Evolutionary conservation across 2,113 vertebrate genomes (phyloP), one percentile per base, ranked within the genome.

Genomic region (Plotosus lineatus): DNA sequence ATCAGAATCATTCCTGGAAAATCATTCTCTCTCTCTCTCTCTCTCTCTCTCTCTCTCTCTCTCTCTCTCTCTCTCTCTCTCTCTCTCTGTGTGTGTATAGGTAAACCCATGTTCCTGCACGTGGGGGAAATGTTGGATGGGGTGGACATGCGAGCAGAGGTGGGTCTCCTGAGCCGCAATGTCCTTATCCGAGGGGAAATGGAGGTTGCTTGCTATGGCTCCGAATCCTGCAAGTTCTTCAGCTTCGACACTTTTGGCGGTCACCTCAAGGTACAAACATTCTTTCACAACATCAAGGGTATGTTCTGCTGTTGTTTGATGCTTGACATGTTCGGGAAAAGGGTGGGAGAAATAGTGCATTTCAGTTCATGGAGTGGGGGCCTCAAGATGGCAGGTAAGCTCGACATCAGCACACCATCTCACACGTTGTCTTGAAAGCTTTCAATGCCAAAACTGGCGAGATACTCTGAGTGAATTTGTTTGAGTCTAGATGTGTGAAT

Each of bases 241-340:
- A 84, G 91, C 87, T 99, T 99, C 0, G 98, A 99, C 86, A 98
- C 97, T 14, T 99, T 99, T 3, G 98, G 98, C 1, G 98, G 97
- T 61, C 98, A 99, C 83, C 85, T 99, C 75, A 99, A 99, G 97
- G 98, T 99, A 92, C 33, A 0, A n/a, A 42, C 40, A 33, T 26
- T 56, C 38, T 46, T 31, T 17, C 48, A 72, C 15, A 21, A 42
- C 44, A 55, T 61, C 42, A 51, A 28, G 6, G 17, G 68, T 55
- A 12, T 15, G 19, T 31, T 31, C 55, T 46, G n/a, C 63, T 63
- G 28, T 26, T 12, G 23, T 46, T 63, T 19, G 19, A 36, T 6
- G 58, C 60, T 78, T 78, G 28, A 78, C 60, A 33, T 71, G 42
- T 46, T 78, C 5, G 6, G 21, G 44, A n/a, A n/a, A n/a, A n/a